Base-by-base conservation (phyloP, 2,888 invertebrate species). In the Tipula unca region DNA sequence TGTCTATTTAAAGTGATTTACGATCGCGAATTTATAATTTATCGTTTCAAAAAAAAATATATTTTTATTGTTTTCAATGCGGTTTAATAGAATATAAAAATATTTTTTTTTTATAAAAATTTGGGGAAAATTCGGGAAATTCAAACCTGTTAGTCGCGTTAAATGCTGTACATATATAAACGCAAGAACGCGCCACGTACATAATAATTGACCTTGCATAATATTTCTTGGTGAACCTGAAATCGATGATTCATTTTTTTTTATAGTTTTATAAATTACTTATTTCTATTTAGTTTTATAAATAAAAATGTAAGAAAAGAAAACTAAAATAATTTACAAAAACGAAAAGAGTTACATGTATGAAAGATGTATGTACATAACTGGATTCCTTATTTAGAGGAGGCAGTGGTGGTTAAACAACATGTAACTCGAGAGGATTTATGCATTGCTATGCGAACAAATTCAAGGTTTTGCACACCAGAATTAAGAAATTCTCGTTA, bases 1-100 rank as follows among this genome's bases (percentile, higher is more conserved):
- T 25, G 69, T 69, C 69, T 69, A 69, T 69, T 69, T 69, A 69
- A 69, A 69, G 69, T 69, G 69, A 69, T 69, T 69, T 69, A 69
- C 69, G 69, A 69, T 69, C n/a, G 69, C 25, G 69, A 69, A 69
- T 69, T 17, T 48, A 69, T 25, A 69, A 69, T 69, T 69, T 69
- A 69, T 69, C 25, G 10, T 25, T 10, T 25, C n/a, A 25, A 69
- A 25, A 10, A 25, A 69, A n/a, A n/a, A n/a, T n/a, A 25, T 69
- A 25, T 69, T 69, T 69, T 69, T 20, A 69, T 25, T 48, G 17
- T 17, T 48, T 48, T 48, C n/a, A 48, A 5, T 69, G 2, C 69
- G 10, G 25, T 69, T 69, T 69, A 69, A 25, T 69, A 13, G 69
- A 69, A 69, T 25, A 25, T 2, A 69, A 69, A 69, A 69, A 25